Evolutionary conservation across 2,113 vertebrate species (phyloP).

Genomic region (Lepidothrix coronata): DNA sequence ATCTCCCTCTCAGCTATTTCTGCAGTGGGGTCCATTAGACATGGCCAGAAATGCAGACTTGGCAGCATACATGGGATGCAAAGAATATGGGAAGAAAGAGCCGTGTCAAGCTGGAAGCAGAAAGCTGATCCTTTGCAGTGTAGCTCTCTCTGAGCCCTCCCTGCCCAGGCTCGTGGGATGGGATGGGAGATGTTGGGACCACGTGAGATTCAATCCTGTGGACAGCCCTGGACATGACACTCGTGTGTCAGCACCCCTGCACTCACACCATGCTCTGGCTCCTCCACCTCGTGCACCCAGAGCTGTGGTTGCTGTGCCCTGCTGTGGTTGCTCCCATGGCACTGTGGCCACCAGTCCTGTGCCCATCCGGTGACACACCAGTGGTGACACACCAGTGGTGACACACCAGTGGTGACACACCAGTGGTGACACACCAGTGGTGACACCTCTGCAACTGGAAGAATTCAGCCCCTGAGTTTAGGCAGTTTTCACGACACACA

Average conservation of each 20-base stretch:
- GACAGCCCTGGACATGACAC: rapidly evolving
- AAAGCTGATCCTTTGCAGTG: neutral
- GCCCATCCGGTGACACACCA: too few relatives aligned
- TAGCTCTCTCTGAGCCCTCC: neutral
- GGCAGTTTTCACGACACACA: neutral
- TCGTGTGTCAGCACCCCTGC: neutral
- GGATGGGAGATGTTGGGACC: neutral
- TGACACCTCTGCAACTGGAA: neutral
- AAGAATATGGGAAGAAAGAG: neutral
- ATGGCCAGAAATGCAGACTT: neutral
- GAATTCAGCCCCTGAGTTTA: neutral
- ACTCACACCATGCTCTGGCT: rapidly evolving
- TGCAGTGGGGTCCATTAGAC: neutral
- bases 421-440: neutral
- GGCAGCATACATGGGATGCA: neutral
- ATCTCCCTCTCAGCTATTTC: neutral
- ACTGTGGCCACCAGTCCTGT: rapidly evolving
- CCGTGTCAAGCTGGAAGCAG: neutral
- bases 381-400: neutral
- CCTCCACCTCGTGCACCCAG: rapidly evolving
- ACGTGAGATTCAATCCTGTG: rapidly evolving
- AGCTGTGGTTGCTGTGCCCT: rapidly evolving
- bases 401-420: neutral
- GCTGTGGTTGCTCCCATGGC: rapidly evolving
- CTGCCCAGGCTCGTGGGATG: rapidly evolving